Evolutionary conservation across 2,113 vertebrate genomes (phyloP), one percentile per base, ranked within the genome.

Genomic region (Spea bombifrons): DNA sequence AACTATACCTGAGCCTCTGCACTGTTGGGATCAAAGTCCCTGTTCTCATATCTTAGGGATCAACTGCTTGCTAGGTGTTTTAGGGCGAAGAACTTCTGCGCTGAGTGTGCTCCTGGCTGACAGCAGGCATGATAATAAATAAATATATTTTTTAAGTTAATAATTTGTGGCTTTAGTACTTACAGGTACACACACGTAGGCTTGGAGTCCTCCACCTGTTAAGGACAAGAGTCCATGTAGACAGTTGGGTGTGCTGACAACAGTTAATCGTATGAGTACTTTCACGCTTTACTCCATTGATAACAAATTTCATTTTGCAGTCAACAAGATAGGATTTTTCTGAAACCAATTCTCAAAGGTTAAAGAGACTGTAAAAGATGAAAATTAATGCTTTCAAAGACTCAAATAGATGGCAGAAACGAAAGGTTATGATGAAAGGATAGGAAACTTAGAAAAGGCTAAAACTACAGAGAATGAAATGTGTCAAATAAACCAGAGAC

Each of bases 371-470:
- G 71, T 74, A 68, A 74, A 80, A 80, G 65, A 80, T 74, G 78
- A 74, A 80, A 80, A 80, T 80, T 74, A 80, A 72, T 74, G 50
- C 64, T 74, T 74, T 80, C 71, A 80, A 74, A 80, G 78, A 68
- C 78, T 80, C 61, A 74, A 74, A 67, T 64, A 80, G 78, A 80
- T 74, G 71, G 78, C 66, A 74, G 66, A 80, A 80, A 74, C 13
- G 64, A 80, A 80, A 74, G 78, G 78, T 80, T 80, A 80, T 68
- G 78, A 80, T 80, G 71, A 80, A 80, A 80, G 78, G 78, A 80
- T 68, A 66, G 78, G 67, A 80, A 80, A 80, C 52, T 73, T 80
- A 73, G 78, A 68, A 65, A 80, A 80, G 78, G 74, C 78, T 80
- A 80, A 80, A 80, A 71, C 78, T 59, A 73, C 16, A 50, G 52